A percentile compares a stretch with the other conserved stretches of the same genome.
Conservation (phyloP, 37 sponge, comb jelly and placozoan species). For the Aplysina aerophoba region DNA sequence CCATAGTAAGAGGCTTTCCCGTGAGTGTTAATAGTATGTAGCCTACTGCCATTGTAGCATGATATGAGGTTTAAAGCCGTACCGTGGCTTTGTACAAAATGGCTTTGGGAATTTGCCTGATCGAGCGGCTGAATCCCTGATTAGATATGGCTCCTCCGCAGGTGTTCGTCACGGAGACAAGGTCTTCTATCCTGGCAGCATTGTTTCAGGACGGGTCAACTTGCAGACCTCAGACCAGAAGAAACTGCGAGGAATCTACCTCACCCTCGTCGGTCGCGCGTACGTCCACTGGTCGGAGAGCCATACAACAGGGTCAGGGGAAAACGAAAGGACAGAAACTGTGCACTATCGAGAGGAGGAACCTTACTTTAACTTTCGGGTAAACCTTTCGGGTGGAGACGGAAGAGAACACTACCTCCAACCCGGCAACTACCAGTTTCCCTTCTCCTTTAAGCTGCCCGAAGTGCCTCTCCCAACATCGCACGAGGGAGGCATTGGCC, state of each 20-base stretch:
- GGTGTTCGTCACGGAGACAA: conserved; percentile 15
- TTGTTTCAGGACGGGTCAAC: conserved; percentile 22
- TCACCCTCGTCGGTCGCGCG: conserved; percentile 22
- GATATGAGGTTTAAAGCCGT: too few species aligned
- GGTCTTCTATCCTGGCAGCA: conserved; percentile 43
- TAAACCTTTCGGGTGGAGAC: conserved; percentile 1
- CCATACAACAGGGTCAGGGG: conserved; percentile 16
- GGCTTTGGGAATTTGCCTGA: too few species aligned
- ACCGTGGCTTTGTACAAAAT: too few species aligned
- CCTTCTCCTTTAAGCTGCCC: conserved; percentile 47
- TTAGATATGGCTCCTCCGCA: conserved; percentile 35
- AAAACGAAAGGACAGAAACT: conserved; percentile 16
- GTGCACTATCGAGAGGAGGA: conserved; percentile 20
- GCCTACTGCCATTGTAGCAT: too few species aligned
- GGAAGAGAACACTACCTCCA: conserved; percentile 18
- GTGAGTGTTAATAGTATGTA: too few species aligned
- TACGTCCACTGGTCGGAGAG: conserved; percentile 52
- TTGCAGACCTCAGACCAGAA: conserved; percentile 1
- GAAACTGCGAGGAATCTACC: conserved; percentile 28
- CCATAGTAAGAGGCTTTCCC: too few species aligned
- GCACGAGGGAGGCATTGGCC: conserved; percentile 33
- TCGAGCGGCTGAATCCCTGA: too few species aligned
- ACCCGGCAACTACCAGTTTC: conserved; percentile 49
- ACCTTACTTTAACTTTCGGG: conserved; percentile 37
- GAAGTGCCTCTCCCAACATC: conserved; percentile 26